phyloP scores from a whole-genome alignment of 2,797 vertebrate species.

The Tapirus indicus region DNA sequence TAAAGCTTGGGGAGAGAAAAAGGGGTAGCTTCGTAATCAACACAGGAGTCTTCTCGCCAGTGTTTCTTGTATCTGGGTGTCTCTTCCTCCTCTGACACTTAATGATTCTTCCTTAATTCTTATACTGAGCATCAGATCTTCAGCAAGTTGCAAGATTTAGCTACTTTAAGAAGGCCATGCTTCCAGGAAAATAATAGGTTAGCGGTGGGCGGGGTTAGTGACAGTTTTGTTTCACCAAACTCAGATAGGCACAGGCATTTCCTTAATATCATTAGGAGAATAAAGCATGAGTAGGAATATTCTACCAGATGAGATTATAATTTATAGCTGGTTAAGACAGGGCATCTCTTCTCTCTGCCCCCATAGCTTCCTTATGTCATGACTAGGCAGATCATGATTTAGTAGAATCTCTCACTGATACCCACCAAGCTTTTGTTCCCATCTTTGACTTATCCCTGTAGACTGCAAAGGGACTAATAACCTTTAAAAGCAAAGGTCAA shows the following conservation, averaged over 20 bases:
- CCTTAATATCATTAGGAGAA: neutral
- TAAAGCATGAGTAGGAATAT: neutral
- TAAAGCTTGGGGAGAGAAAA: neutral
- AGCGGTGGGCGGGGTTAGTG: neutral
- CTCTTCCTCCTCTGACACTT: neutral
- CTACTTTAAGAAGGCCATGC: neutral
- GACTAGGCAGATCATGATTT: no score
- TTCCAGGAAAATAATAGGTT: neutral
- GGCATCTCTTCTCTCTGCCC: no score
- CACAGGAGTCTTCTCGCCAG: neutral
- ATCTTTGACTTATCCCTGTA: neutral
- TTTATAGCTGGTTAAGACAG: no score
- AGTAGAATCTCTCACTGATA: no score
- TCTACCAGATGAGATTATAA: neutral
- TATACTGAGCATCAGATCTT: neutral
- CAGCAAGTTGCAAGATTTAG: neutral
- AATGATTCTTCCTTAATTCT: neutral
- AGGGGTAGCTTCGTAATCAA: neutral
- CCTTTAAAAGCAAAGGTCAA: neutral
- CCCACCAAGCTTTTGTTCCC: neutral
- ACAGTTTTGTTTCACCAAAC: neutral
- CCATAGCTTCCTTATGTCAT: no score
- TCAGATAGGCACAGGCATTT: neutral
- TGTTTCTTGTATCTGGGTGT: neutral
- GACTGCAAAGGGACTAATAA: neutral